A percentile compares a stretch with the other conserved stretches of the same genome.
Evolutionary conservation across 2,113 vertebrate species (phyloP).

Genomic region (Megaleporinus macrocephalus): DNA sequence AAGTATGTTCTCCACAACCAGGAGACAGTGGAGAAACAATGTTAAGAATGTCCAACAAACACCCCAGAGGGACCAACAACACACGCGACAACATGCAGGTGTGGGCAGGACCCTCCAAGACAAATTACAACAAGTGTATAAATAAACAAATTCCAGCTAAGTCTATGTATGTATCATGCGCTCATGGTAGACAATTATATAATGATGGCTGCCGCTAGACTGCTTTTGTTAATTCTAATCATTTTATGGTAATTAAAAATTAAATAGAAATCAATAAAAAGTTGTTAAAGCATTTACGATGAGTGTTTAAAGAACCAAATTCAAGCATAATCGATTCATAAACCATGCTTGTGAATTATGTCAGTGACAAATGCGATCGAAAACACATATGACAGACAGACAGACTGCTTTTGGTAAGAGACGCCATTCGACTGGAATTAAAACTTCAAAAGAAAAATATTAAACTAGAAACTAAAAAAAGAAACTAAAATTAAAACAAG

Average conservation of each 20-base stretch:
- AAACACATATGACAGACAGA: too few species aligned
- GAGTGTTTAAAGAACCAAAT: background rate
- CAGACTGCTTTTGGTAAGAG: too few species aligned
- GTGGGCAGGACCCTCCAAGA: background rate
- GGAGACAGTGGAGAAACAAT: constrained; percentile 11
- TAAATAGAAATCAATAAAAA: background rate
- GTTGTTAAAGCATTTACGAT: background rate
- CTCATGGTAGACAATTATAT: too few species aligned
- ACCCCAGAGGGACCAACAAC: background rate
- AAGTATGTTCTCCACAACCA: background rate
- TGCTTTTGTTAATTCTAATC: too few species aligned
- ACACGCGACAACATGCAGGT: background rate
- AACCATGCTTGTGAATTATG: background rate
- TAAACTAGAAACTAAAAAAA: too few species aligned
- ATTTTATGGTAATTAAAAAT: too few species aligned
- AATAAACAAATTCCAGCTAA: background rate
- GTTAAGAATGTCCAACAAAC: constrained; percentile 30
- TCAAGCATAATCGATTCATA: background rate
- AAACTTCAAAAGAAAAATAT: too few species aligned
- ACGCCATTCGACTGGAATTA: too few species aligned
- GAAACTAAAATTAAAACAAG: too few species aligned
- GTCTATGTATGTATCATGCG: background rate
- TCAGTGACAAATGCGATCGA: background rate
- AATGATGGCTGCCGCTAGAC: background rate
- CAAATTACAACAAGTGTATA: background rate